Percentiles rank a stretch among this genome's conserved stretches.
Evolutionary conservation across 2,797 vertebrate species (phyloP).

Genomic region (Etheostoma nigrum): DNA sequence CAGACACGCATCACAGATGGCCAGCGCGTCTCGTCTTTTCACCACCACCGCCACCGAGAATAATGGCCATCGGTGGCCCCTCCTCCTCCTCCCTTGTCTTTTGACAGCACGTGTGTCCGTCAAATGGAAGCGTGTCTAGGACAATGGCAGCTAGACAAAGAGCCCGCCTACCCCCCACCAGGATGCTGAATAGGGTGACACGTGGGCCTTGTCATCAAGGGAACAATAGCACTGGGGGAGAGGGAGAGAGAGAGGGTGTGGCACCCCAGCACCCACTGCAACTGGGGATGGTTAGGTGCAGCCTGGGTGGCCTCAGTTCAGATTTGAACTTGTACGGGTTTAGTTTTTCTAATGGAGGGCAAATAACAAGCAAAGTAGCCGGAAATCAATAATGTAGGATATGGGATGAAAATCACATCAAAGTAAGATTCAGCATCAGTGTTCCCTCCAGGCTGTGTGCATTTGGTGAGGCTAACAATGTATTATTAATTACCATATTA

Average conservation of each 20-base stretch:
- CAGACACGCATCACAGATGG: slow-evolving; percentile 88
- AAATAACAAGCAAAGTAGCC: not conserved
- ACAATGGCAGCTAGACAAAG: slow-evolving; percentile 85
- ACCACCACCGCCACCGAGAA: slow-evolving; percentile 71
- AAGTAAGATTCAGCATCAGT: not conserved
- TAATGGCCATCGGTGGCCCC: slow-evolving; percentile 84
- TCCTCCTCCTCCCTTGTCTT: slow-evolving; percentile 74
- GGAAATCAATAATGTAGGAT: not conserved
- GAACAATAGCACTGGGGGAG: slow-evolving; percentile 79
- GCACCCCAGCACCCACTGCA: slow-evolving; percentile 51
- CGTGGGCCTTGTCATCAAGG: slow-evolving; percentile 82
- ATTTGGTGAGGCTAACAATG: not conserved
- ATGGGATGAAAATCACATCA: not conserved
- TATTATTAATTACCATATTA: slow-evolving; percentile 3
- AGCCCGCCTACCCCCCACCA: slow-evolving; percentile 72
- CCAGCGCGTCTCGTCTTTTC: slow-evolving; percentile 84
- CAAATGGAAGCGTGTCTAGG: slow-evolving; percentile 83
- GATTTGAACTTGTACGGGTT: slow-evolving; percentile 47
- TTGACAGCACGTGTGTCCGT: slow-evolving; percentile 85
- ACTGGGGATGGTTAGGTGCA: slow-evolving; percentile 33
- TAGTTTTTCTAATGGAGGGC: not conserved
- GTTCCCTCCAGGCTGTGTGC: slow-evolving; percentile 1
- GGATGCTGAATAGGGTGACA: slow-evolving; percentile 83
- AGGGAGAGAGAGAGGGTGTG: slow-evolving; percentile 62
- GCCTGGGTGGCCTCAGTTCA: slow-evolving; percentile 68